Conservation (phyloP, 2,888 invertebrate genomes). For the Gastrophysa polygoni region DNA sequence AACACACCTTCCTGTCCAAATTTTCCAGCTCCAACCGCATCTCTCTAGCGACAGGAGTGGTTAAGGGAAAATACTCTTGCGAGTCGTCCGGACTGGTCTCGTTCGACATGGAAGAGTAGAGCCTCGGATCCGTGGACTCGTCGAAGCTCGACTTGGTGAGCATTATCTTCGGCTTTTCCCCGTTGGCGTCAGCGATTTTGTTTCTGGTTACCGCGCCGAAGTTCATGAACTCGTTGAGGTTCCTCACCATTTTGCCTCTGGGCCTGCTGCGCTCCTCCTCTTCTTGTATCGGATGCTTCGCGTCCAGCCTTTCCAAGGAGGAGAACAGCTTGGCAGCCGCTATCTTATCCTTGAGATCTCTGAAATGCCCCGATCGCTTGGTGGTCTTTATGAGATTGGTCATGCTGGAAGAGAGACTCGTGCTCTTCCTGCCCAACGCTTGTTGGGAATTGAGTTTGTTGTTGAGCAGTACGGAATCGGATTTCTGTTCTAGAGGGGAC, state of each 20-base stretch:
- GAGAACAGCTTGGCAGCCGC: constrained; percentile 62
- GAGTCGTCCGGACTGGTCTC: constrained; percentile 80
- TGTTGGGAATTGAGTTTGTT: constrained; percentile 50
- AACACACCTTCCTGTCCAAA: constrained; percentile 83
- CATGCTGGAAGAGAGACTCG: constrained; percentile 57
- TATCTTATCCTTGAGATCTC: constrained; percentile 64
- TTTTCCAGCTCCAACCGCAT: constrained; percentile 82
- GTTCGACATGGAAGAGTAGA: constrained; percentile 49
- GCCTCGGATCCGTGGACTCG: constrained; percentile 56
- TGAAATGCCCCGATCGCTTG: constrained; percentile 61
- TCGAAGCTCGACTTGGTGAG: constrained; percentile 59
- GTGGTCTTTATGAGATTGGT: constrained; percentile 54
- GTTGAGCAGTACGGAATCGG: constrained; percentile 53
- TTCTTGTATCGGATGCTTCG: constrained; percentile 54
- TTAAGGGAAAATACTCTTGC: constrained; percentile 85
- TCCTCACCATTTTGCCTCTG: constrained; percentile 66
- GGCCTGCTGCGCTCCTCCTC: constrained; percentile 55
- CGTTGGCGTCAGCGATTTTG: constrained; percentile 46
- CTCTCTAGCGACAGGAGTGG: constrained; percentile 85
- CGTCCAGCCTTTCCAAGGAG: constrained; percentile 65
- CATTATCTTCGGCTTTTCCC: constrained; percentile 58
- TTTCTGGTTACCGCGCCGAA: constrained; percentile 73
- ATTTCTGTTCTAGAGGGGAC: constrained; percentile 56
- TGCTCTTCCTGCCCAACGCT: constrained; percentile 40
- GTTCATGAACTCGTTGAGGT: constrained; percentile 83